Evolutionary conservation across 1,140 invertebrate species (phyloP).

Genomic region (Drosophila leontia): DNA sequence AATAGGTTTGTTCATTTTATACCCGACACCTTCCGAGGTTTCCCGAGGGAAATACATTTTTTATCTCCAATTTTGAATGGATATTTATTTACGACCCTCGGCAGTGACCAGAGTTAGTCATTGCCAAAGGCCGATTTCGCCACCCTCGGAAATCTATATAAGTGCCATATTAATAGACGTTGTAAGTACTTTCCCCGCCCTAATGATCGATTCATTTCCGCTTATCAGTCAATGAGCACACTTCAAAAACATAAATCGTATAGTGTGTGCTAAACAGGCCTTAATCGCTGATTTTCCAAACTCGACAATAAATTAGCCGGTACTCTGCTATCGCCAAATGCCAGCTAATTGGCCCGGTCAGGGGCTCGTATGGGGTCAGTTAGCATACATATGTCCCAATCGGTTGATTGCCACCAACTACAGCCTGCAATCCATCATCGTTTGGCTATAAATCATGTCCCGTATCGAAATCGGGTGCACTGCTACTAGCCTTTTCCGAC

Average conservation of each 20-base stretch:
- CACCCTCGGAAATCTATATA: slow-evolving; percentile 17
- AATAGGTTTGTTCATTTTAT: background rate
- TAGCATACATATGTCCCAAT: slow-evolving; percentile 56
- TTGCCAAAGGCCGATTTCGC: slow-evolving; percentile 34
- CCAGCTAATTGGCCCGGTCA: slow-evolving; percentile 31
- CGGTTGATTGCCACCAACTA: slow-evolving; percentile 63
- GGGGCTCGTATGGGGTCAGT: slow-evolving; percentile 26
- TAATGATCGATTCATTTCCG: slow-evolving; percentile 32
- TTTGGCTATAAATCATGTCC: slow-evolving; percentile 62
- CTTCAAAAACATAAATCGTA: slow-evolving; percentile 67
- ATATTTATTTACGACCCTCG: slow-evolving; percentile 29
- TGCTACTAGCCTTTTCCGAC: slow-evolving; percentile 22
- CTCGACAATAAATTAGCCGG: slow-evolving; percentile 52
- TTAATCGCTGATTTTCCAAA: slow-evolving; percentile 69
- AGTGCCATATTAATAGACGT: background rate
- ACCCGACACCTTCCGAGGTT: background rate
- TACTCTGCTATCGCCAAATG: slow-evolving; percentile 14
- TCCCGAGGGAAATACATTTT: slow-evolving; percentile 36
- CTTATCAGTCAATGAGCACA: slow-evolving; percentile 67
- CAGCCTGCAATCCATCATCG: slow-evolving; percentile 65
- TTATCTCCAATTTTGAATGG: slow-evolving; percentile 16
- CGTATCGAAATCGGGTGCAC: slow-evolving; percentile 41
- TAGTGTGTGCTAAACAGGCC: slow-evolving; percentile 31
- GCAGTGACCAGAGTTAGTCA: slow-evolving; percentile 53
- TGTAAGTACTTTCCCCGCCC: slow-evolving; percentile 45